Base-by-base conservation (phyloP, 2,888 invertebrate genomes). In the Acanthococcus lagerstroemiae region DNA sequence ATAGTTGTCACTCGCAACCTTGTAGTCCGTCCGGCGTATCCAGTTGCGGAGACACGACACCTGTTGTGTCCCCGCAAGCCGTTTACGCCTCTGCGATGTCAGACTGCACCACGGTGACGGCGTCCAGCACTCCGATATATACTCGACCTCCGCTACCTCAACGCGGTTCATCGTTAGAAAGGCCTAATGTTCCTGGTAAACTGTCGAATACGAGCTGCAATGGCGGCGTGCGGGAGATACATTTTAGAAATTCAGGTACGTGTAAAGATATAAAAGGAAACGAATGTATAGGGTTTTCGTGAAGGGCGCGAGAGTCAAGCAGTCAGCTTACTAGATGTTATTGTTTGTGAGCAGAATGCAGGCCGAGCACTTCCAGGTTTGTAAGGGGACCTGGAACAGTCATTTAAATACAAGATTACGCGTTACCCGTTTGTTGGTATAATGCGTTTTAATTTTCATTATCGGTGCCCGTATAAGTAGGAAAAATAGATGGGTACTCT, bases 141-240 rank as follows among this genome's bases (percentile, higher is more conserved):
- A 76, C 78, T 12, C 76, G 86, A 27, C 89, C 89, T 67, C 88
- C 88, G 26, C 77, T 88, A 72, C 89, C 88, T n/a, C 76, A 85
- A 82, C 81, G 89, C 69, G 90, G 90, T 75, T 91, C 91, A n/a
- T 91, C 91, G 0, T 77, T 91, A 71, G 92, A 92, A 77, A 81
- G 91, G 24, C 88, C 90, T 0, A 74, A 80, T 2, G 79, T 87
- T n/a, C 84, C 87, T 56, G 74, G 77, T 55, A 76, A 77, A 70
- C 74, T 56, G 44, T 46, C 48, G 72, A 50, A 22, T 52, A 27
- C 26, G 7, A 50, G 50, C 50, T 50, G 52, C 24, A 50, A 50
- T 15, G 61, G 52, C 12, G 50, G 50, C 37, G 12, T 46, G 21
- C 61, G 61, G 22, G 58, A 58, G 25, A 46, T 17, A n/a, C 57